Percentiles rank a stretch among this genome's conserved stretches.
These are phyloP conservation scores for Caenorhabditis tropicalis DNA, from an alignment of 1,140 invertebrate genomes.

Conservation along the genomic window DNA sequence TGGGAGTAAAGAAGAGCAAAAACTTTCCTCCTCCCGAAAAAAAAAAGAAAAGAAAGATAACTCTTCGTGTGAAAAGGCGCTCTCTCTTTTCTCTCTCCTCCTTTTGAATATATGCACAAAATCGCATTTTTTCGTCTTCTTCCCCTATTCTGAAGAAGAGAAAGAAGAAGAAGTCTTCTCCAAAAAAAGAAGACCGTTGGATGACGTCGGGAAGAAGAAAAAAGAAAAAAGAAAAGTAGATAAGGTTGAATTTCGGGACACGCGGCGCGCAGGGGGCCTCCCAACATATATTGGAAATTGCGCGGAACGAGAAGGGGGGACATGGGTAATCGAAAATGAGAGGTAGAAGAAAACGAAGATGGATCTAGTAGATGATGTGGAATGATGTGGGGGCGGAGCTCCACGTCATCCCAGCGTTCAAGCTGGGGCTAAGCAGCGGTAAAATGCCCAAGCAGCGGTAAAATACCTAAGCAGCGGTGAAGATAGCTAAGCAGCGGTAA, in stretches of 20 bases:
- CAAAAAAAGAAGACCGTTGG: background rate
- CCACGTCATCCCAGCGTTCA: background rate
- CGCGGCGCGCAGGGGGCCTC: too few species aligned
- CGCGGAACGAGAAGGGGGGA: slow-evolving; percentile 8
- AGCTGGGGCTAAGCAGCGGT: too few species aligned
- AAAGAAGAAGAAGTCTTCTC: background rate
- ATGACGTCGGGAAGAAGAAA: background rate
- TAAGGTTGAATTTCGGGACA: slow-evolving; percentile 39
- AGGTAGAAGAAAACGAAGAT: background rate
- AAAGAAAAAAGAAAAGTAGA: background rate
- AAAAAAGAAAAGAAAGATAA: background rate
- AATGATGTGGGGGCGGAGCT: background rate
- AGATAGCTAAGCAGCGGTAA: too few species aligned
- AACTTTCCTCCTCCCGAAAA: background rate
- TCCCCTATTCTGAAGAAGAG: background rate
- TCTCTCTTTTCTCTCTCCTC: background rate
- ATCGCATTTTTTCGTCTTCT: background rate
- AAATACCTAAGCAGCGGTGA: too few species aligned
- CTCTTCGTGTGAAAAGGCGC: slow-evolving; percentile 38
- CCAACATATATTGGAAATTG: slow-evolving; percentile 45
- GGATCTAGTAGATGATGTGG: background rate
- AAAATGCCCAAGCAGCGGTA: too few species aligned
- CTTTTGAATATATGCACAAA: slow-evolving; percentile 20
- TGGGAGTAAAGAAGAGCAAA: background rate
- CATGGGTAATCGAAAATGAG: slow-evolving; percentile 13